These are phyloP conservation scores for Oreochromis grahami DNA, from an alignment of 2,797 vertebrate genomes.

Conservation along the genomic window DNA sequence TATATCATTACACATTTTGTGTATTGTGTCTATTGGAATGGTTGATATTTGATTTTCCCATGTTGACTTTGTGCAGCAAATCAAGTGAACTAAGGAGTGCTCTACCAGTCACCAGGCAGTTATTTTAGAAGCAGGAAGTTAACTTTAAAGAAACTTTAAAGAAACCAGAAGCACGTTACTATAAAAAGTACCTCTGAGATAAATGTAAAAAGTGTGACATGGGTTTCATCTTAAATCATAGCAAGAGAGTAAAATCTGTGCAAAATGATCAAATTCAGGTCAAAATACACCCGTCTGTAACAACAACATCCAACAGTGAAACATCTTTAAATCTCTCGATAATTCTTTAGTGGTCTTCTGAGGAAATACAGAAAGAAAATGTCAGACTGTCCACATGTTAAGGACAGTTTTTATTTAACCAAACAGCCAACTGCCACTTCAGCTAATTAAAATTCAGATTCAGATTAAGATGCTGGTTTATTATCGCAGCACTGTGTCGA, in stretches of 20 bases:
- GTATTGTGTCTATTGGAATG: neutral
- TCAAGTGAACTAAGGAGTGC: neutral
- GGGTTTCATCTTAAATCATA: neutral
- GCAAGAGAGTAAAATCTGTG: neutral
- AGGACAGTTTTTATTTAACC: neutral
- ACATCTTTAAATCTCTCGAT: neutral
- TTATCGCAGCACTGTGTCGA: neutral
- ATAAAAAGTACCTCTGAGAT: neutral
- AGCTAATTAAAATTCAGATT: neutral
- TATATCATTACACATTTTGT: neutral
- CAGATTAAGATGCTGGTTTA: neutral
- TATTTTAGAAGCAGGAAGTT: neutral
- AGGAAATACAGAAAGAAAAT: slow-evolving; percentile 2
- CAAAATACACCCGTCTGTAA: accelerated
- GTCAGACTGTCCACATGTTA: neutral
- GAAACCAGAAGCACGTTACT: neutral
- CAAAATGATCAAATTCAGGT: neutral
- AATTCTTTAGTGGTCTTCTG: neutral
- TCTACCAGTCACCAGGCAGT: neutral
- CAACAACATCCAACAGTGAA: neutral
- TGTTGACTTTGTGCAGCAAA: neutral
- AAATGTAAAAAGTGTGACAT: neutral
- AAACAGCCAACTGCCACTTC: neutral
- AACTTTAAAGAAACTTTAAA: neutral
- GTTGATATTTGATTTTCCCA: neutral